Evolutionary conservation across 2,113 vertebrate genomes (phyloP), one percentile per base, ranked within the genome.

Genomic region (Caranx melampygus): DNA sequence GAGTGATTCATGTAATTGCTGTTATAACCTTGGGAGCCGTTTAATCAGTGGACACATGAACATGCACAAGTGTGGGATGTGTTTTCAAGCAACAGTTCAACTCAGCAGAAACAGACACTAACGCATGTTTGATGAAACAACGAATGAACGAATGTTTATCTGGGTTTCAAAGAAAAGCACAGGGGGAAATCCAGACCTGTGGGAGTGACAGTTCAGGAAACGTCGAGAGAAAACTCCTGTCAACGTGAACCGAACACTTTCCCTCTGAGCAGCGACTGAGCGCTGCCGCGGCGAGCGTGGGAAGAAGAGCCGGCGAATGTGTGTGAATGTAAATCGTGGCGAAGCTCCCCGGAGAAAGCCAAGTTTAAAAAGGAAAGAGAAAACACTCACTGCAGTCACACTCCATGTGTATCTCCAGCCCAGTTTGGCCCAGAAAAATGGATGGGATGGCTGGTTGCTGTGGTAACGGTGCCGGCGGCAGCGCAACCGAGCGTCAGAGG

Each of bases 371-470:
- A 33, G 21, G 2, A 18, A 5, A 18, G 6, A 34, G 11, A 14
- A n/a, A 45, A 45, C 47, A 49, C 47, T 18, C 47, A 60, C 59
- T n/a, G 18, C 59, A 61, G 16, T 37, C 59, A 20, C 59, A 40
- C 33, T 8, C 3, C 8, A 21, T 37, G 54, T 45, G 37, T 31
- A 15, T 16, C 9, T 71, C 11, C 54, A n/a, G 15, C 51, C 35
- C 12, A 26, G 35, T 11, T 58, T 51, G 33, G 57, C 58, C 58
- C 71, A 73, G 71, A 73, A 73, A 73, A 49, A 61, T 13, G 9
- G 71, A 61, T 49, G 70, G 20, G 31, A 4, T 21, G 71, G 31
- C 2, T 21, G 71, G 70, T 73, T 73, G 14, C 71, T 33, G 20
- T 26, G 70, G 58, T 10, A 61, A 61, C 58, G 7, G 4, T 26